Evolutionary conservation across 2,888 invertebrate genomes (phyloP).

Genomic region (Prosapia bicincta): DNA sequence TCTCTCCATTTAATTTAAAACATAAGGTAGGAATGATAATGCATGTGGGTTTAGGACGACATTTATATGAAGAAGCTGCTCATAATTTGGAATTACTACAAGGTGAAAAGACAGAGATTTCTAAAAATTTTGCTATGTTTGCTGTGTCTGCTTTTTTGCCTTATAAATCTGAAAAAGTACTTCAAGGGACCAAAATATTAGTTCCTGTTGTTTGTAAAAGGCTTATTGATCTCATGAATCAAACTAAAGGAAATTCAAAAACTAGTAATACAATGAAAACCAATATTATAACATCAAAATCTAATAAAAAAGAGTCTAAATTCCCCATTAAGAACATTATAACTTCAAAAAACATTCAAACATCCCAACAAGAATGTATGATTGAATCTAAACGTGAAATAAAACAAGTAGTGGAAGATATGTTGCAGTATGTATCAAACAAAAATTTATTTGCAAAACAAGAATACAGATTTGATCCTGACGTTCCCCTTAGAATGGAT

Average conservation of each 20-base stretch:
- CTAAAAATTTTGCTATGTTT: conserved; percentile 7
- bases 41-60: conserved; percentile 10
- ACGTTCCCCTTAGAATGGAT: neutral
- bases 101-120: neutral
- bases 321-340: neutral
- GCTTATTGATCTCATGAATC: conserved; percentile 2
- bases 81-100: conserved; percentile 10
- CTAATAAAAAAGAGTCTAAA: too few relatives aligned
- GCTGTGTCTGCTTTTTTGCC: conserved; percentile 8
- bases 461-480: conserved; percentile 5
- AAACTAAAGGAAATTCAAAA: neutral
- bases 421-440: conserved; percentile 5
- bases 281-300: neutral
- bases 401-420: neutral
- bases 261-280: neutral
- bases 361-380: neutral
- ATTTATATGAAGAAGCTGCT: conserved; percentile 12
- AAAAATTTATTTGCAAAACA: neutral
- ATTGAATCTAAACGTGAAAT: neutral
- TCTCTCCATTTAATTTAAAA: neutral
- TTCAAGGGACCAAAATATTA: conserved; percentile 2
- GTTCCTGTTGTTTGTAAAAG: conserved; percentile 11
- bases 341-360: neutral
- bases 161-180: neutral
- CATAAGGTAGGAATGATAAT: conserved; percentile 9